Base-by-base conservation (phyloP, 2,797 vertebrate species). In the Pseudochaenichthys georgianus region DNA sequence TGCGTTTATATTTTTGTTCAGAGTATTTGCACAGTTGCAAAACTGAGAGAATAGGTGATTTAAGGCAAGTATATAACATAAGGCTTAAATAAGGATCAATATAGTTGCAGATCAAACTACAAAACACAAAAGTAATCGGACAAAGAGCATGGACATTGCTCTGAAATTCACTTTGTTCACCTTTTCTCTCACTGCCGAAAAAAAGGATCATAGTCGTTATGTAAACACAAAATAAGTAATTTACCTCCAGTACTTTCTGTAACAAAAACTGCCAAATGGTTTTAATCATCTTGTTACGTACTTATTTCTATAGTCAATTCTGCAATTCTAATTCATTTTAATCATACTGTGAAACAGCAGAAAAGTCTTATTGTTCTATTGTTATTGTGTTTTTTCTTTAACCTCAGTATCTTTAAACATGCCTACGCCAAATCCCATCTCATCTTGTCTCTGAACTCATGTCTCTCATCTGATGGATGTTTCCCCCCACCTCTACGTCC, bases 401-500 rank as follows among this genome's bases (percentile, higher is more conserved):
- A 77, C 70, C 71, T 6, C 17, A 52, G 28, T 45, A 73, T 72
- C 52, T 50, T 64, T 72, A 73, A 53, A 58, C 53, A 16, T 46
- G 55, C 48, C 45, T 64, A 38, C 54, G 46, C 52, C 63, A 46
- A 71, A 70, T 43, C 54, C 34, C 70, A 61, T 50, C 61, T 46
- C 63, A 47, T 28, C 77, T 50, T 77, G 54, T 28, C 28, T 28
- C 28, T 28, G 28, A 28, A 28, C 70, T 81, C 69, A 58, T 82
- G 63, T 80, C 63, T 83, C 75, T 83, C 75, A 64, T 92, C 86
- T 84, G 68, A 53, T 75, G 63, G 67, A 59, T 84, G 81, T 86
- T 88, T 92, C 67, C 73, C 53, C 66, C 69, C 80, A 64, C 64
- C 66, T 81, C 57, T 58, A 47, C 60, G 68, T 88, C 78, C 85